phyloP scores from a whole-genome alignment of 2,113 vertebrate species.

The Vicugna pacos region DNA sequence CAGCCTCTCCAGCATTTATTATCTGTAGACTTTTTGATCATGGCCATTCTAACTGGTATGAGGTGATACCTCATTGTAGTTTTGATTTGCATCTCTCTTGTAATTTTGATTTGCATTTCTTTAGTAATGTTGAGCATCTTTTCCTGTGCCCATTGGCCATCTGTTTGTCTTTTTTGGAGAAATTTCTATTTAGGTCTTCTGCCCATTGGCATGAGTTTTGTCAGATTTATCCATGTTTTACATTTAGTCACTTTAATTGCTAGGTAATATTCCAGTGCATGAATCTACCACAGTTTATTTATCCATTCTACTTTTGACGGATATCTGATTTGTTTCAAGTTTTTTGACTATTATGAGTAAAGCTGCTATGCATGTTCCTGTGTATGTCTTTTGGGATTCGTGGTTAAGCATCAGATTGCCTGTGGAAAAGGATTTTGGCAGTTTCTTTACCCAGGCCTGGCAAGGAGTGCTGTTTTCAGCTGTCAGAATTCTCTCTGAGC shows the following conservation, averaged over 20 bases:
- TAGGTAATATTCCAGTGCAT: not conserved
- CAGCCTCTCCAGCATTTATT: no score
- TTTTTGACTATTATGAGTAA: not conserved
- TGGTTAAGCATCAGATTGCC: not conserved
- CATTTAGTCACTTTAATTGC: not conserved
- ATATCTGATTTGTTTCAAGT: not conserved
- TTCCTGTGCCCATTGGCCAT: no score
- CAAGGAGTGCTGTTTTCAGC: not conserved
- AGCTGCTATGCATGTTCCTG: not conserved
- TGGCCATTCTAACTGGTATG: no score
- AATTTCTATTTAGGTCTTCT: no score
- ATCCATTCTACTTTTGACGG: not conserved
- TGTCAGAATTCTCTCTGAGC: not conserved
- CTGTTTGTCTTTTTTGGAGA: no score
- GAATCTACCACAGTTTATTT: not conserved
- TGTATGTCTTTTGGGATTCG: not conserved
- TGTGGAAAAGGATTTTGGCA: conserved; percentile 33
- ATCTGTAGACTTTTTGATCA: no score
- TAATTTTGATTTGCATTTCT: no score
- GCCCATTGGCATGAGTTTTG: not conserved
- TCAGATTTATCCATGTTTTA: not conserved
- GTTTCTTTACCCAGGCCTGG: not conserved
- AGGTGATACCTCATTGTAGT: no score
- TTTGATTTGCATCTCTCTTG: no score
- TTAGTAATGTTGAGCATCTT: no score